These are phyloP conservation scores for Epirrita christyi DNA, from an alignment of 2,888 invertebrate genomes.

Conservation along the genomic window DNA sequence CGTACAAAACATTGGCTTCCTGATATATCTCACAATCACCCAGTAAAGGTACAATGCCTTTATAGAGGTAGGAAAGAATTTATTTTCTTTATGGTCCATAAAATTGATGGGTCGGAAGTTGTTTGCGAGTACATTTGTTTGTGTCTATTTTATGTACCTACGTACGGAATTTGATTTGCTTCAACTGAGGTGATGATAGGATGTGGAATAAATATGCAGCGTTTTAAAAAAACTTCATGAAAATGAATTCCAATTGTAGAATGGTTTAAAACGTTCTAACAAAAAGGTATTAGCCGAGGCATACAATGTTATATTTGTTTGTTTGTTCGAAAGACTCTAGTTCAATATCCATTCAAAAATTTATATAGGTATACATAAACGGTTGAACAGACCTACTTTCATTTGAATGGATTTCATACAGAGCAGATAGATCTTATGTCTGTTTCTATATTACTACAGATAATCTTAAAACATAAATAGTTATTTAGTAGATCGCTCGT, in stretches of 20 bases:
- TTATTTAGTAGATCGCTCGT: conserved; percentile 16
- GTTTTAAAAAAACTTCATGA: background rate
- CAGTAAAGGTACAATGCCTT: conserved; percentile 29
- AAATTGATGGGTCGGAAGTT: conserved; percentile 43
- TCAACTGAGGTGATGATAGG: conserved; percentile 28
- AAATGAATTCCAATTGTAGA: background rate
- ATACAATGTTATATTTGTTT: too few relatives aligned
- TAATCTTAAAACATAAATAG: conserved; percentile 13
- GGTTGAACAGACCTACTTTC: background rate
- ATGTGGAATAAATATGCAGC: conserved; percentile 10
- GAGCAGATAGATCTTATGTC: background rate
- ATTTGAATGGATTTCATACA: background rate
- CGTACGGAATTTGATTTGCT: conserved; percentile 31
- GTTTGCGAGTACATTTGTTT: conserved; percentile 38
- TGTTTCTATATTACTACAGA: background rate
- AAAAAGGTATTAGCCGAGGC: too few relatives aligned
- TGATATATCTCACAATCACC: conserved; percentile 27
- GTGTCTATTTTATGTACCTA: conserved; percentile 38
- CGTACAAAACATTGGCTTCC: conserved; percentile 25
- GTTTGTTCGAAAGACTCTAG: background rate
- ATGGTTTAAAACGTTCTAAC: background rate
- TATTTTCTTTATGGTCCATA: conserved; percentile 44
- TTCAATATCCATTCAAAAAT: background rate
- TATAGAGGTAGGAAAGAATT: conserved; percentile 42
- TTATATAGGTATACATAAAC: background rate